These are phyloP conservation scores for Vulpes vulpes DNA, from an alignment of 2,113 vertebrate genomes.

Conservation along the genomic window DNA sequence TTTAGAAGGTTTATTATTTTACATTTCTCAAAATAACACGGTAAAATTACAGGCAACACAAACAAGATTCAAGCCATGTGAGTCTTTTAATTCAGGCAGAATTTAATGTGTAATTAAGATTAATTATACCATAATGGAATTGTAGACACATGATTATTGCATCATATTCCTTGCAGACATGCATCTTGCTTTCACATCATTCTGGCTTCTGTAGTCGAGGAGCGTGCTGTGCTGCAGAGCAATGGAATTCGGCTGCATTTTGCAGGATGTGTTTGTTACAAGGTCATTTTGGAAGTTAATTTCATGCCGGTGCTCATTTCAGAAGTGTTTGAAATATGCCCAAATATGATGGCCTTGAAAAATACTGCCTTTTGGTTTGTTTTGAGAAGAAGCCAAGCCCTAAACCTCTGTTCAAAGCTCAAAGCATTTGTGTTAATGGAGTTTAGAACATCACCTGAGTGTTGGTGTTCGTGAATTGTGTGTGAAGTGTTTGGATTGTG, in stretches of 20 bases:
- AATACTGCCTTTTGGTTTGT: constrained; percentile 15
- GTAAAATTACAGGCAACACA: constrained; percentile 86
- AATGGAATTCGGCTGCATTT: not conserved
- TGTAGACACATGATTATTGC: constrained; percentile 89
- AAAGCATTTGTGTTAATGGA: constrained; percentile 36
- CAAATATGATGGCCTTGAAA: not conserved
- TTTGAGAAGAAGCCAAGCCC: constrained; percentile 43
- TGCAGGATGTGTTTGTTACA: constrained; percentile 16
- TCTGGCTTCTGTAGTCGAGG: constrained; percentile 76
- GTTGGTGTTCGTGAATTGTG: not conserved
- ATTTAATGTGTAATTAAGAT: constrained; percentile 90
- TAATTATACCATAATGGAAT: constrained; percentile 90
- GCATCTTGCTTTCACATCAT: constrained; percentile 83
- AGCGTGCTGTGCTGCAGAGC: constrained; percentile 29
- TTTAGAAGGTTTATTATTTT: constrained; percentile 87
- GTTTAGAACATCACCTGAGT: constrained; percentile 14
- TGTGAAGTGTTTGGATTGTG: constrained; percentile 48
- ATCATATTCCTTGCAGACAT: constrained; percentile 86
- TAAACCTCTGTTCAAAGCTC: constrained; percentile 30
- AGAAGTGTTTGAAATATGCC: constrained; percentile 50
- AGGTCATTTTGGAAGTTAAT: constrained; percentile 22
- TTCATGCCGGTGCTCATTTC: constrained; percentile 49
- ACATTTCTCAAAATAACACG: constrained; percentile 86
- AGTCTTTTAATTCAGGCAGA: constrained; percentile 90
- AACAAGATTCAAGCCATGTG: constrained; percentile 87